A percentile compares a stretch with the other conserved stretches of the same genome.
Conservation (phyloP, 23 tunicate genomes). For the Corella eumyota region DNA sequence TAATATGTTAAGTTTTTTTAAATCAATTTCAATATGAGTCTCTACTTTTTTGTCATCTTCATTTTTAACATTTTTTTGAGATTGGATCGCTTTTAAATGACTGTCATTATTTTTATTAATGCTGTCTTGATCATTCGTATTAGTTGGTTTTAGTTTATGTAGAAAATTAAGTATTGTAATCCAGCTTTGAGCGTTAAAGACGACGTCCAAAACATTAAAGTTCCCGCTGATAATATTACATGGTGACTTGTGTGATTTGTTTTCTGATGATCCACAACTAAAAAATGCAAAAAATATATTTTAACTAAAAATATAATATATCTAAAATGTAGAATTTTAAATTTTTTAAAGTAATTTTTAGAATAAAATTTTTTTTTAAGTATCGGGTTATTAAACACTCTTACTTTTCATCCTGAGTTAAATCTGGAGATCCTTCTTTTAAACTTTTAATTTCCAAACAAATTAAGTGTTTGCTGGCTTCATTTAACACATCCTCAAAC, state of each 20-base stretch:
- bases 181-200: slow-evolving; percentile 71
- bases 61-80: background rate
- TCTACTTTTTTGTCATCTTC: slow-evolving; percentile 5
- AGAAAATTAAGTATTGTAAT: slow-evolving; percentile 51
- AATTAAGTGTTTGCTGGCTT: slow-evolving; percentile 12
- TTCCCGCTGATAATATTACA: slow-evolving; percentile 29
- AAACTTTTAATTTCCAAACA: slow-evolving; percentile 19
- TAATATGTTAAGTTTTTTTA: slow-evolving; percentile 56
- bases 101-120: background rate
- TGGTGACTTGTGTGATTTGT: background rate
- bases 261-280: background rate
- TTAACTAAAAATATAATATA: no score
- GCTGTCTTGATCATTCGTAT: background rate
- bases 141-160: slow-evolving; percentile 38
- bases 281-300: background rate
- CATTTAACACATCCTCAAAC: background rate
- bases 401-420: background rate
- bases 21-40: slow-evolving; percentile 36
- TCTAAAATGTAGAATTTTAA: no score
- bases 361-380: no score
- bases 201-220: slow-evolving; percentile 57
- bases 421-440: slow-evolving; percentile 4
- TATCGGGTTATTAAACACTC: no score
- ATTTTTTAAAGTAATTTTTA: no score
- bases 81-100: background rate